phyloP scores from a whole-genome alignment of 2,888 invertebrate species.

The Drosophila setosimentum region DNA sequence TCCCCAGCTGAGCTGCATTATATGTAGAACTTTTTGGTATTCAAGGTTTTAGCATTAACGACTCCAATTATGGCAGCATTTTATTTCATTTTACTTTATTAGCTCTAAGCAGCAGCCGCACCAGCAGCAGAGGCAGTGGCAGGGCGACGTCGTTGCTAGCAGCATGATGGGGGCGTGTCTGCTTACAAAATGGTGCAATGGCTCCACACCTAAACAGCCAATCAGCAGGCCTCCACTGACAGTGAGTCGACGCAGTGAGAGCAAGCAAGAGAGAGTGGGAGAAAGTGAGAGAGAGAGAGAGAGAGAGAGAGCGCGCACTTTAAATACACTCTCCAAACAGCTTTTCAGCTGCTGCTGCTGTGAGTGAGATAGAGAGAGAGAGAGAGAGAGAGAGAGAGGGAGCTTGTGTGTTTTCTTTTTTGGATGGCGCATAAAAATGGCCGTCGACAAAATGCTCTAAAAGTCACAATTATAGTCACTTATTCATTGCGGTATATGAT shows the following conservation, averaged over 20 bases:
- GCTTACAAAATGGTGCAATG: constrained; percentile 57
- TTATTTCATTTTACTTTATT: constrained; percentile 74
- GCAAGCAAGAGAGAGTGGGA: constrained; percentile 23
- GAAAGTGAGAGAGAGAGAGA: constrained; percentile 19
- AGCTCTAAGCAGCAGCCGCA: constrained; percentile 52
- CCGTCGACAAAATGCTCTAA: constrained; percentile 60
- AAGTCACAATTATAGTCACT: constrained; percentile 79
- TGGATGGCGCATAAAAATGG: constrained; percentile 50
- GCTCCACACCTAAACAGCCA: constrained; percentile 59
- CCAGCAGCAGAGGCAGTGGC: neutral
- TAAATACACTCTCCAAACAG: constrained; percentile 27
- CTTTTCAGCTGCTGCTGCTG: constrained; percentile 34
- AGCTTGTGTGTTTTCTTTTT: neutral
- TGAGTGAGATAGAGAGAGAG: neutral
- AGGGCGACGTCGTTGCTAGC: constrained; percentile 3
- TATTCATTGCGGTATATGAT: constrained; percentile 79
- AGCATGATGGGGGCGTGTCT: constrained; percentile 57
- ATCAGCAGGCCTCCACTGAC: constrained; percentile 35
- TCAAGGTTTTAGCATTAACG: constrained; percentile 78
- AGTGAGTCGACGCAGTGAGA: constrained; percentile 39
- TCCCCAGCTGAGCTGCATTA: constrained; percentile 55
- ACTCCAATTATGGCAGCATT: constrained; percentile 76
- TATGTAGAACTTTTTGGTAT: constrained; percentile 70
- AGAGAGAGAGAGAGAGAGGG: neutral
- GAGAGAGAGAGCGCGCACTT: constrained; percentile 6